Conservation (phyloP, 1,140 invertebrate genomes). For the Drosophila subpulchrella region DNA sequence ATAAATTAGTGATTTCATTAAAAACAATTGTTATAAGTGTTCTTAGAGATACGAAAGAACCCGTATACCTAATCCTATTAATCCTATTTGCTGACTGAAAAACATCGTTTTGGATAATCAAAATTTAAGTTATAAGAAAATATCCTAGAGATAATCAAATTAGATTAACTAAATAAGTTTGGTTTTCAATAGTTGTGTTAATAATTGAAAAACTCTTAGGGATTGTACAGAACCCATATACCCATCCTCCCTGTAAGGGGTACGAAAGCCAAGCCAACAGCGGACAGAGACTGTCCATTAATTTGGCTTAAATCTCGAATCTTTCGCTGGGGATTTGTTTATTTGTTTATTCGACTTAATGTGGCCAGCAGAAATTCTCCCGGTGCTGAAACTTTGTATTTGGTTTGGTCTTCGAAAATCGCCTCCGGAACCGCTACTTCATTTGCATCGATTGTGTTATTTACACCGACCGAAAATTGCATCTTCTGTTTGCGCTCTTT, state of each 20-base stretch:
- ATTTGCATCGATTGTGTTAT: conserved; percentile 71
- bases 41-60: no score
- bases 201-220: background rate
- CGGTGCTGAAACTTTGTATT: conserved; percentile 23
- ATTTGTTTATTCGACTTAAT: conserved; percentile 25
- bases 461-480: conserved; percentile 60
- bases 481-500: conserved; percentile 46
- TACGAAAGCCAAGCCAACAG: conserved; percentile 9
- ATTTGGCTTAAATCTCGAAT: conserved; percentile 69
- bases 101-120: no score
- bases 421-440: conserved; percentile 60
- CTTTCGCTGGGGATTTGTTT: conserved; percentile 51
- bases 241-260: background rate
- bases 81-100: no score
- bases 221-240: conserved; percentile 1
- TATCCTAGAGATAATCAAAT: no score
- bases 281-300: conserved; percentile 60
- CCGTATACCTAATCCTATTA: no score
- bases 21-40: no score
- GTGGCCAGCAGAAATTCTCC: conserved; percentile 17
- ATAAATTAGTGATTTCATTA: no score
- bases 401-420: conserved; percentile 29
- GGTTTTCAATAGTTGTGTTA: no score
- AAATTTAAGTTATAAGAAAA: no score
- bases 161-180: no score